phyloP scores from a whole-genome alignment of 1,140 invertebrate species.

The Orius insidiosus region DNA sequence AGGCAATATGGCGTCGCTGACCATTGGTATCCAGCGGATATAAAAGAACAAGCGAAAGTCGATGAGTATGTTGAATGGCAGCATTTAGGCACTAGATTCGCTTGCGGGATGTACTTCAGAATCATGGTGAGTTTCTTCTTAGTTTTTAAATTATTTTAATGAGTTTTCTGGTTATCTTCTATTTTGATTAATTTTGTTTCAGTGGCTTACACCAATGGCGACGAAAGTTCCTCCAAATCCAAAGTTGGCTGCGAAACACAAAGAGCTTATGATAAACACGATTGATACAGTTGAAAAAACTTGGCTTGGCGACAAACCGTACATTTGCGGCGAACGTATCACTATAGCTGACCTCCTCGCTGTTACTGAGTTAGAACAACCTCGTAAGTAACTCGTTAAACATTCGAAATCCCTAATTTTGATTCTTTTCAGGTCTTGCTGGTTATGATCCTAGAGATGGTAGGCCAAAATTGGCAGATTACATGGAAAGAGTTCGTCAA shows the following conservation, averaged over 20 bases:
- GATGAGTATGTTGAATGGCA: constrained; percentile 82
- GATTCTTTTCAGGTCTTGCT: too few species aligned
- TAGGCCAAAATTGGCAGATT: constrained; percentile 37
- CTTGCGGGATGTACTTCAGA: constrained; percentile 44
- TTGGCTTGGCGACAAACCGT: constrained; percentile 44
- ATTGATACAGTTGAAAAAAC: constrained; percentile 39
- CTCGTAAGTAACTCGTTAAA: too few species aligned
- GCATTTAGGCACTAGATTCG: constrained; percentile 48
- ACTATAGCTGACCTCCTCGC: constrained; percentile 64
- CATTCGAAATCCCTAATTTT: too few species aligned
- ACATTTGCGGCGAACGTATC: too few species aligned
- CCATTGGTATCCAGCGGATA: constrained; percentile 55
- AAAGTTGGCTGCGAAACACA: too few species aligned
- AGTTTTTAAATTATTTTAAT: too few species aligned
- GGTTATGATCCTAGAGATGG: too few species aligned
- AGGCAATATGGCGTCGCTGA: constrained; percentile 36
- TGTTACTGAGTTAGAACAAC: constrained; percentile 71
- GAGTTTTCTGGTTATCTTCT: too few species aligned
- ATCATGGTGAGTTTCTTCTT: too few species aligned
- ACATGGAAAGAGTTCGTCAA: constrained; percentile 41
- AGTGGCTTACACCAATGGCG: too few species aligned
- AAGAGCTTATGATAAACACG: too few species aligned
- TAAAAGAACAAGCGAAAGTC: constrained; percentile 46
- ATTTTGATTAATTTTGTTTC: constrained; percentile 27
- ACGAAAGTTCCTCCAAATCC: too few species aligned